These are phyloP conservation scores for Coptodon bakossiorum DNA, from an alignment of 2,113 vertebrate genomes.

Conservation along the genomic window DNA sequence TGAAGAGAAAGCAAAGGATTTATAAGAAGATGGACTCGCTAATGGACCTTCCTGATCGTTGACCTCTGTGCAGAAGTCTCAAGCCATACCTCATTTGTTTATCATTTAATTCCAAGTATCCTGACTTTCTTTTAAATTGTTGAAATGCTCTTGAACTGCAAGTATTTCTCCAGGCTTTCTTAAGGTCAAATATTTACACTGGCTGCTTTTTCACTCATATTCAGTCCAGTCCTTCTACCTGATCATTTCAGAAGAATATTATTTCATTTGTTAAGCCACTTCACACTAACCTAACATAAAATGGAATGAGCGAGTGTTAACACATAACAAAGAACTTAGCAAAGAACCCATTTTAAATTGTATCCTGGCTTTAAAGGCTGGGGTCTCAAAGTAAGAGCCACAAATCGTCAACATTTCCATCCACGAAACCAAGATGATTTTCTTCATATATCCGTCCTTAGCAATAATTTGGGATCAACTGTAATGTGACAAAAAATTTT, in stretches of 20 bases:
- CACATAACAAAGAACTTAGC: background rate
- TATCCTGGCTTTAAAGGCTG: background rate
- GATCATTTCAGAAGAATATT: background rate
- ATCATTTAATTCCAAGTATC: background rate
- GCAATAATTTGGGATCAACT: background rate
- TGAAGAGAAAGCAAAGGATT: background rate
- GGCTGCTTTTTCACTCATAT: background rate
- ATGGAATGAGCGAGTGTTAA: background rate
- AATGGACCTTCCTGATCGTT: background rate
- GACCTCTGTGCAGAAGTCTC: background rate
- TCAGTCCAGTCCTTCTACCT: background rate
- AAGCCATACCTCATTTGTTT: background rate
- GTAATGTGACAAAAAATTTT: background rate
- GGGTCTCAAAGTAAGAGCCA: background rate
- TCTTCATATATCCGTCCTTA: background rate
- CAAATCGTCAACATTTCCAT: background rate
- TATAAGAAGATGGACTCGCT: background rate
- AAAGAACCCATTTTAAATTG: background rate
- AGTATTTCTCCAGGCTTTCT: background rate
- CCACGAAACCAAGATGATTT: background rate
- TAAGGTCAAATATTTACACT: background rate
- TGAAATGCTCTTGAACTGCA: background rate
- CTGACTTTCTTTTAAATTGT: background rate
- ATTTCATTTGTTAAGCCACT: background rate
- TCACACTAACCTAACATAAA: background rate